Base-by-base conservation (phyloP, 2,888 invertebrate species). In the Hirtodrosophila histrioides region DNA sequence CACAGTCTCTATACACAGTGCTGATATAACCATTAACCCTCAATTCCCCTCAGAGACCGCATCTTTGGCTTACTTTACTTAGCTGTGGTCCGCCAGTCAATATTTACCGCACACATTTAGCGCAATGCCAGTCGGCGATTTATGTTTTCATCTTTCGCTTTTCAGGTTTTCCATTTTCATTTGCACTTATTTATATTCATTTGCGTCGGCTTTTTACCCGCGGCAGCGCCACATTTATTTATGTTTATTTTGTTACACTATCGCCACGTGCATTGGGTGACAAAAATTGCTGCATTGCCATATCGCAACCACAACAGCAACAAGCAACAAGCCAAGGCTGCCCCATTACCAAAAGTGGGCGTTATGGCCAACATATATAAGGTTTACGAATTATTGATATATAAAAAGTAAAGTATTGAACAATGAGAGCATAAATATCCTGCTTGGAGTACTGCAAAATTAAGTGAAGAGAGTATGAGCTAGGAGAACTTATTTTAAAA, bases 151-250 rank as follows among this genome's bases (percentile, higher is more conserved):
- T 80, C 80, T 85, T 68, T 62, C 46, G 46, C 54, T 54, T 27
- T 48, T 49, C 35, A 5, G 24, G 41, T 60, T 56, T 65, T 50
- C 76, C 80, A 77, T 86, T 80, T 86, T 67, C 74, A 86, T 80
- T 86, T 77, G 65, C 84, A 86, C 77, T 67, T 86, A 74, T 86
- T 86, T 86, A 68, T 69, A 86, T 84, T 86, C 74, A 86, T 86
- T 86, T 80, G 62, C 36, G 46, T 48, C 54, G 49, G 55, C 70
- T 49, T 67, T 49, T 45, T 49, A 51, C 67, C 36, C 37, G 46
- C 49, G 39, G 2, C 61, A 56, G 45, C 46, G 35, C 41, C 56
- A 56, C 75, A 55, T 62, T 75, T 74, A 74, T 74, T 75, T 74
- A 74, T 74, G 74, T 76, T 50, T 71, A 70, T 75, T 75, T 62